Conservation (phyloP, 1,140 invertebrate species). For the Cyclina sinensis region DNA sequence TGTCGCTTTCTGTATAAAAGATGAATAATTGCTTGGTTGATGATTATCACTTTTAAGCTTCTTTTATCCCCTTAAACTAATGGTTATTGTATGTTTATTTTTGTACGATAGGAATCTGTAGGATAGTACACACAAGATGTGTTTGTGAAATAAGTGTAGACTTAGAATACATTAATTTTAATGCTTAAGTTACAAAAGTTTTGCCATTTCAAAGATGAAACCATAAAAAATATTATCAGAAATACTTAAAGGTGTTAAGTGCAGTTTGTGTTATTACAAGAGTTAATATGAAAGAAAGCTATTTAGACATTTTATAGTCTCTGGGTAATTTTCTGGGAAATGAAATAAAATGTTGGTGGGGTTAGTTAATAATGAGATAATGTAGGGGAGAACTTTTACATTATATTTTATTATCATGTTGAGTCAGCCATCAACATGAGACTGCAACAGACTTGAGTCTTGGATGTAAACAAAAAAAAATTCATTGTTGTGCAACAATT, state of each 20-base stretch:
- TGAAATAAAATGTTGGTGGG: not conserved
- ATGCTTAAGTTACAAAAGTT: too few species aligned
- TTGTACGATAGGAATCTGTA: not conserved
- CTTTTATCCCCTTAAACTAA: constrained; percentile 3
- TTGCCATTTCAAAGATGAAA: not conserved
- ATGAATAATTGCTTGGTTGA: not conserved
- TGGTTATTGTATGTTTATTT: constrained; percentile 15
- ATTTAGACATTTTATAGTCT: not conserved
- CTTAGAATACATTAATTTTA: not conserved
- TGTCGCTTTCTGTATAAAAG: constrained; percentile 26
- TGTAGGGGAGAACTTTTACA: too few species aligned
- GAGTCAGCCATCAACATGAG: too few species aligned
- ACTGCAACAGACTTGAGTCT: too few species aligned
- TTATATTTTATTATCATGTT: too few species aligned
- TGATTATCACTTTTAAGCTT: not conserved
- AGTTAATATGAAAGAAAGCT: not conserved
- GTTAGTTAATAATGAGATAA: too few species aligned
- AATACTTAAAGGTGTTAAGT: not conserved
- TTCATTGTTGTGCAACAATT: too few species aligned
- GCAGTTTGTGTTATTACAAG: not conserved
- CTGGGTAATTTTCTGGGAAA: not conserved
- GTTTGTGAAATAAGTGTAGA: not conserved
- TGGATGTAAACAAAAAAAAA: too few species aligned
- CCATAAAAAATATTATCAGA: not conserved
- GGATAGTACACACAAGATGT: not conserved